Evolutionary conservation across 2,888 invertebrate species (phyloP), one percentile per base, ranked within the genome.

Genomic region (Pollenia angustigena): DNA sequence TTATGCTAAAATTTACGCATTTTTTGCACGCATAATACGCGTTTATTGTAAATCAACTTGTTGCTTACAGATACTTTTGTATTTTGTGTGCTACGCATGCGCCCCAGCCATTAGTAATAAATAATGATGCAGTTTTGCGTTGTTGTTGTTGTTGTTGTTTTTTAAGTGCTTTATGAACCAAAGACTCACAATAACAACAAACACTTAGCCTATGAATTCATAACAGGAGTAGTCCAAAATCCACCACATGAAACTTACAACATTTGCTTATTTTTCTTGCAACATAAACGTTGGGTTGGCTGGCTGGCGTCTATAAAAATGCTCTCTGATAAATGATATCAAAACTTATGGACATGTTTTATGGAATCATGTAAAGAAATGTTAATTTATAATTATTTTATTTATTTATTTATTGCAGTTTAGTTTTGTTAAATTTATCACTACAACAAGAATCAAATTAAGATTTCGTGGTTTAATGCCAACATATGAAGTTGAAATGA

Each of bases 1-100:
- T 80, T 83, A 68, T 87, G 56, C 62, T 64, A 64, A 87, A 69
- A 87, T 87, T 87, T 87, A 87, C 87, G 87, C 87, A 87, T 84
- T 87, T 87, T 84, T 78, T 81, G 46, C 87, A 87, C 87, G 87
- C 87, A 87, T 87, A 76, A 78, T 52, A n/a, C 50, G 50, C 62
- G 18, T 68, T 84, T 64, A 72, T 81, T 78, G 72, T 68, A 81
- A 60, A 78, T 68, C 78, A 74, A 81, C 72, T 68, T 62, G 64
- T 72, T 84, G 78, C 78, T 56, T 52, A 71, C 44, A 58, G 64
- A 66, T 71, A n/a, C 32, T 4, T 32, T 32, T 32, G 46, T 62
- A 74, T 62, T 66, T 62, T 32, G n/a, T 42, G 62, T 66, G 18
- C 50, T 52, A 56, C 81, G 76, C 64, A 76, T 85, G 62, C 74